Base-by-base conservation (phyloP, 2,888 invertebrate species). In the Ferrisia virgata region DNA sequence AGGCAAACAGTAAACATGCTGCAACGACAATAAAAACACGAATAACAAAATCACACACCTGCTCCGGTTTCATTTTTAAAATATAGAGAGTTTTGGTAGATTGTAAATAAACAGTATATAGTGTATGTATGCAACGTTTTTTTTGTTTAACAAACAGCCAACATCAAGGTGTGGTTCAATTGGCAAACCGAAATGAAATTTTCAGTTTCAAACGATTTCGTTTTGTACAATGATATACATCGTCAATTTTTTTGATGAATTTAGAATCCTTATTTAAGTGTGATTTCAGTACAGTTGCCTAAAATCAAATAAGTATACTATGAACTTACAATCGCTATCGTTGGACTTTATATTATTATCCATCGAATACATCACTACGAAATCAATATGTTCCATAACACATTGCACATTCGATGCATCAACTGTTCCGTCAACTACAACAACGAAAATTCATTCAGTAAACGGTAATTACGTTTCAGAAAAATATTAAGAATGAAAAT, bases 251-350 rank as follows among this genome's bases (percentile, higher is more conserved):
- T n/a, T n/a, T n/a, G n/a, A n/a, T n/a, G n/a, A n/a, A n/a, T n/a
- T n/a, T n/a, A n/a, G n/a, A n/a, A n/a, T n/a, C n/a, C n/a, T n/a
- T n/a, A n/a, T n/a, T n/a, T n/a, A n/a, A n/a, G n/a, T n/a, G n/a
- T n/a, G n/a, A n/a, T n/a, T n/a, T n/a, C n/a, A n/a, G n/a, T n/a
- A n/a, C n/a, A n/a, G n/a, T n/a, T n/a, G n/a, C n/a, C n/a, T n/a
- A 80, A 28, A 28, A 9, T 11, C 28, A 9, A 0, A 25, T 43
- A 33, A 80, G 6, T 33, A 76, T 15, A 58, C 33, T 18, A 0
- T 9, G 11, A 15, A 84, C 85, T 82, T 85, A 84, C 84, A 79
- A 40, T 85, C 85, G 18, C 85, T 84, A 11, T 85, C 85, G 79
- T 85, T 86, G 13, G 40, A 47, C 36, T 80, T 84, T 31, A 69